Percentiles rank a stretch among this genome's conserved stretches.
Conservation (phyloP, 2,888 invertebrate genomes). For the Pilophorus perplexus region DNA sequence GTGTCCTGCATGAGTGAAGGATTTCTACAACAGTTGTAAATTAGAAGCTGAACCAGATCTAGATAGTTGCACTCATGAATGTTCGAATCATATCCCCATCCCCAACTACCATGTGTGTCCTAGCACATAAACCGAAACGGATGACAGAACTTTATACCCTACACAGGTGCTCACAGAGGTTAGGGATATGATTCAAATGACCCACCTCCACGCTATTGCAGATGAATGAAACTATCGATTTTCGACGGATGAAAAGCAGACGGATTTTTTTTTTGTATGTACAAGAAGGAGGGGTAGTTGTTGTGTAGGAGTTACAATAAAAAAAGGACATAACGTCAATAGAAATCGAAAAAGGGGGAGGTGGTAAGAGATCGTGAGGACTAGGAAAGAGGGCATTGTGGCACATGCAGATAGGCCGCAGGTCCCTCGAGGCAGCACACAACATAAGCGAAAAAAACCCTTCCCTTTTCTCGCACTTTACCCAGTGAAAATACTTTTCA, state of each 20-base stretch:
- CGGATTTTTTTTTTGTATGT: not conserved
- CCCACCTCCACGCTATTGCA: too few species aligned
- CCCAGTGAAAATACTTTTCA: conserved; percentile 35
- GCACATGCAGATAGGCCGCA: conserved; percentile 38
- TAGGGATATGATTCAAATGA: too few species aligned
- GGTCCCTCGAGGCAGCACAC: conserved; percentile 31
- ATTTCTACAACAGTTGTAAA: too few species aligned
- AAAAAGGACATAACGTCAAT: conserved; percentile 27
- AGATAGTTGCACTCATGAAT: too few species aligned
- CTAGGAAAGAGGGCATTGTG: conserved; percentile 32
- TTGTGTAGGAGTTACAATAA: conserved; percentile 7
- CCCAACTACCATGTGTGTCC: too few species aligned
- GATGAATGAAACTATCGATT: too few species aligned
- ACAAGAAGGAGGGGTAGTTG: not conserved
- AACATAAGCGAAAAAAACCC: not conserved
- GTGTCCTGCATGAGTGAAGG: too few species aligned
- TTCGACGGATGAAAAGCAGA: not conserved
- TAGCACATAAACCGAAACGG: too few species aligned
- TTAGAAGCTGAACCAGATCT: too few species aligned
- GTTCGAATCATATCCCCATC: too few species aligned
- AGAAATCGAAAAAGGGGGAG: not conserved
- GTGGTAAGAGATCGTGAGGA: conserved; percentile 25
- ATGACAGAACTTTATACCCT: too few species aligned
- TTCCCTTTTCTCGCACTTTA: conserved; percentile 22
- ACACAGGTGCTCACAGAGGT: too few species aligned